Evolutionary conservation across 2,113 vertebrate species (phyloP).

Genomic region (Paradisaea rubra): DNA sequence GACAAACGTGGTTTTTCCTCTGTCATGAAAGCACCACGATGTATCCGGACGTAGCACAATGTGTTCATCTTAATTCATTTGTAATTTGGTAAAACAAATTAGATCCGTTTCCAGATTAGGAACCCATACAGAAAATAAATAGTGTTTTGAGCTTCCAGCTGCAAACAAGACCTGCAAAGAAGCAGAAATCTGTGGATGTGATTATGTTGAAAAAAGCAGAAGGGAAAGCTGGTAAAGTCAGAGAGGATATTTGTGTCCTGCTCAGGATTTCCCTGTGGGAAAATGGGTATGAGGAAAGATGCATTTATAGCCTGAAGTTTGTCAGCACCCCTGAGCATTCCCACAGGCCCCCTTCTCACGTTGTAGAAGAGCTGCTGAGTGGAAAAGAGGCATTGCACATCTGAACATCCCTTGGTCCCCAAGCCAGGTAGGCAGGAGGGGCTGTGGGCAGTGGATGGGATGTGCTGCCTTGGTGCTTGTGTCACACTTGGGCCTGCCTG

Average conservation of each 20-base stretch:
- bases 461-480: fast-evolving
- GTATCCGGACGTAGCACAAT: background rate
- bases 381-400: background rate
- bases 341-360: background rate
- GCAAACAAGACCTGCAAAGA: background rate
- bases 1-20: background rate
- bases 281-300: background rate
- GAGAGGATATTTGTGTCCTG: background rate
- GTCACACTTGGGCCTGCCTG: background rate
- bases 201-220: background rate
- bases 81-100: conserved; percentile 42
- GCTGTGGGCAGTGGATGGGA: background rate
- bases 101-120: conserved; percentile 36
- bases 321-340: background rate
- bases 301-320: background rate
- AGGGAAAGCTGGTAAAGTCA: background rate
- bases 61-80: conserved; percentile 3
- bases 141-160: background rate
- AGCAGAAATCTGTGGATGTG: background rate
- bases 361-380: background rate
- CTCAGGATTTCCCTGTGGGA: background rate
- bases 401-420: fast-evolving
- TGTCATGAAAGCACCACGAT: background rate
- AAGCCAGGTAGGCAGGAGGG: background rate
- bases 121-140: conserved; percentile 1